Evolutionary conservation across 2,113 vertebrate genomes (phyloP).

Genomic region (Eulemur rufifrons): DNA sequence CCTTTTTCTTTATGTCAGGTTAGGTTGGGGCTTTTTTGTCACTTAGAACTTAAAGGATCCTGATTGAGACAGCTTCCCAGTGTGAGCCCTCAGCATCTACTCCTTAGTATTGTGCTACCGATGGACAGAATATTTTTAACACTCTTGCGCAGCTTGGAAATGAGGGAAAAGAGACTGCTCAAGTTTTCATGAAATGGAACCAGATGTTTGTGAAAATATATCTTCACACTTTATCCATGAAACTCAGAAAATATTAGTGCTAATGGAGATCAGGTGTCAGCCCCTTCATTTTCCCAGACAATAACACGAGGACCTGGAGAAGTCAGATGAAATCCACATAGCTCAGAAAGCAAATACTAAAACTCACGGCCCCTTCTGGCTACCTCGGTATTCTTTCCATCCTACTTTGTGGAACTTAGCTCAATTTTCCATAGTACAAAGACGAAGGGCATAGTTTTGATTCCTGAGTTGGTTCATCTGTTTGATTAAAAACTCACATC

Average conservation of each 20-base stretch:
- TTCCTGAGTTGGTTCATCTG: neutral
- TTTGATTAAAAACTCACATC: slow-evolving; percentile 39
- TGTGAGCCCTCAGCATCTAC: neutral
- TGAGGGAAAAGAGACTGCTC: neutral
- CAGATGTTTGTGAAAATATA: neutral
- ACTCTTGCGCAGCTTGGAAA: neutral
- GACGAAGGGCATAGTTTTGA: slow-evolving; percentile 12
- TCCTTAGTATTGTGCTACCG: neutral
- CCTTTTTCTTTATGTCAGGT: neutral
- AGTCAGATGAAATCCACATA: neutral
- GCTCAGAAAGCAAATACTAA: neutral
- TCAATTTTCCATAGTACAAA: neutral
- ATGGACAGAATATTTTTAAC: neutral
- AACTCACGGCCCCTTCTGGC: neutral
- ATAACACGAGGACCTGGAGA: neutral
- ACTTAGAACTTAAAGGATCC: neutral
- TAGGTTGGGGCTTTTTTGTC: neutral
- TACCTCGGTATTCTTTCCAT: neutral
- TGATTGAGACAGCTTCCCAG: neutral
- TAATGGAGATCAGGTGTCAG: neutral
- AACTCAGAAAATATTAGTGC: neutral
- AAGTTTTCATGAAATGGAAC: neutral
- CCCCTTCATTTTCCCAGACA: slow-evolving; percentile 2
- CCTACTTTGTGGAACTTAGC: neutral
- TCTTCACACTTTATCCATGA: neutral